Evolutionary conservation across 2,797 vertebrate genomes (phyloP).

Genomic region (Heteromormyrus szaboi): DNA sequence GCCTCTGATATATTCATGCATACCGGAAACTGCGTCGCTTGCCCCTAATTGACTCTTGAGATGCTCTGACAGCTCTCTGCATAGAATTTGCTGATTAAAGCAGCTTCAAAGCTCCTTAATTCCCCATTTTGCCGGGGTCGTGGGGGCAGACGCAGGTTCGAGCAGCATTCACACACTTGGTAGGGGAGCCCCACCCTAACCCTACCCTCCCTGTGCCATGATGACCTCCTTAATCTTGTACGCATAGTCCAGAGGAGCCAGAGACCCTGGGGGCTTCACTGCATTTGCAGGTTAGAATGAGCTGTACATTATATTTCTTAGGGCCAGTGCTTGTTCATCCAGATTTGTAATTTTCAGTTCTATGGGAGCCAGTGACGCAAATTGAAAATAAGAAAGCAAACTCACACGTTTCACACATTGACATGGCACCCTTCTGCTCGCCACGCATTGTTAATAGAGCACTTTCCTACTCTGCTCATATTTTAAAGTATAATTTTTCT

Average conservation of each 20-base stretch:
- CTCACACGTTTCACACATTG: neutral
- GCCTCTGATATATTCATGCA: neutral
- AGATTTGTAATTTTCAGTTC: neutral
- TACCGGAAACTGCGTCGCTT: neutral
- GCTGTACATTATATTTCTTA: neutral
- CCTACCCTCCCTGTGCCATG: neutral
- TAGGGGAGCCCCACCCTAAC: neutral
- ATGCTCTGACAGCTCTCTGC: neutral
- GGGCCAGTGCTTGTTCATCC: neutral
- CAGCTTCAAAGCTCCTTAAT: slow-evolving; percentile 6
- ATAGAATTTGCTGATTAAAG: slow-evolving; percentile 42
- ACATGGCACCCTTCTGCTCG: neutral
- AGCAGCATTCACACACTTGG: neutral
- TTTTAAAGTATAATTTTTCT: slow-evolving; percentile 19
- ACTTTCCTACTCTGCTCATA: slow-evolving; percentile 19
- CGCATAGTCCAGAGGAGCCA: neutral
- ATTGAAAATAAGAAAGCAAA: neutral
- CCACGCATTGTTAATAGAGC: neutral
- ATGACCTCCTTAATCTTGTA: neutral
- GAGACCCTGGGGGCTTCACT: neutral
- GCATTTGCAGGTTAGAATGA: neutral
- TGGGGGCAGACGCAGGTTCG: neutral
- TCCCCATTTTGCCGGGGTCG: neutral
- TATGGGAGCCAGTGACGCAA: neutral
- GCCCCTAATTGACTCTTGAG: neutral